Base-by-base conservation (phyloP, 2,888 invertebrate genomes). In the Caenorhabditis sinica region DNA sequence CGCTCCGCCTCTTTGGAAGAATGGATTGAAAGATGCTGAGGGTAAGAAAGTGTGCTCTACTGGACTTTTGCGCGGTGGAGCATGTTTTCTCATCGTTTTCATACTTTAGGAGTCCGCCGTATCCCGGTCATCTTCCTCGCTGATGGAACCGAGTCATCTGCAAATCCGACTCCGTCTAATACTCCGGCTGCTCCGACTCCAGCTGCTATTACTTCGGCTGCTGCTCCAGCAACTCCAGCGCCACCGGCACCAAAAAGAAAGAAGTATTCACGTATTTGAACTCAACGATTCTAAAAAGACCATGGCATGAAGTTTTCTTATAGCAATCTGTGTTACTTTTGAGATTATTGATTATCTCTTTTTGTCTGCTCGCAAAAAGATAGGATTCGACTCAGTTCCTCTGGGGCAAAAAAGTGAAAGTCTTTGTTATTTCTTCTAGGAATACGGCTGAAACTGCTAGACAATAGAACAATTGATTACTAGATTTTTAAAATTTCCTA, bases 1-100 rank as follows among this genome's bases (percentile, higher is more conserved):
- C 11, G 53, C 69, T 53, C 69, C 69, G 69, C 69, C 69, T 9
- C 69, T 69, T 28, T 69, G 69, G 69, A 69, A 69, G 23, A 36
- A 43, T 69, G 66, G 66, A 20, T 23, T 69, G 69, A 69, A 69
- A 11, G 53, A 53, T 25, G 56, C 56, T 0, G 69, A 69, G n/a
- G 69, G 56, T 69, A 8, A 28, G 40, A n/a, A n/a, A n/a, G 33
- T 56, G 56, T 13, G 25, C 23, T 56, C 56, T 56, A 15, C 9
- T 56, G 25, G 28, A 25, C 30, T 60, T n/a, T n/a, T n/a, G 17
- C 30, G 61, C 11, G 61, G 20, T 40, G n/a, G 30, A 33, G 20
- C 11, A 17, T 23, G 11, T 25, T 61, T 61, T 43, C 25, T 4
- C 23, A 36, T 61, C 36, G 3, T 15, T 43, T 17, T 40, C 53